Percentiles rank a stretch among this genome's conserved stretches.
phyloP scores from a whole-genome alignment of 92 coral and sea anemone species.

The Blastomussa wellsi region DNA sequence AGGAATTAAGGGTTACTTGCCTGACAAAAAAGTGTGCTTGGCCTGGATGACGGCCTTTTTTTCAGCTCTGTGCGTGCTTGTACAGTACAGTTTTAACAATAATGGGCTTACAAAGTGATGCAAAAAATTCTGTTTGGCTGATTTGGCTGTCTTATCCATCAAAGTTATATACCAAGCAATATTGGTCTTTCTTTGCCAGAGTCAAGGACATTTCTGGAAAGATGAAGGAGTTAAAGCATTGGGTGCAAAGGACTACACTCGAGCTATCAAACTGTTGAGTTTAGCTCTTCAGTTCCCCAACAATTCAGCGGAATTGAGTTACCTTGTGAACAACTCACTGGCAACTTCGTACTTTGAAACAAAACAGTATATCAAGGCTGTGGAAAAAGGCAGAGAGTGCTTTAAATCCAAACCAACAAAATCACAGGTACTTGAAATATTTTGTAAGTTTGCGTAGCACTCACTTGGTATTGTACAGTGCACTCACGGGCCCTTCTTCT shows the following conservation, averaged over 20 bases:
- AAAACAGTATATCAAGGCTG: conserved; percentile 58
- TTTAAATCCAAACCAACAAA: conserved; percentile 65
- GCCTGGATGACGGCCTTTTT: too few relatives aligned
- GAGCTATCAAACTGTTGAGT: conserved; percentile 60
- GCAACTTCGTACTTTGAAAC: conserved; percentile 64
- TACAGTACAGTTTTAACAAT: too few relatives aligned
- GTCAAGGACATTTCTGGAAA: conserved; percentile 59
- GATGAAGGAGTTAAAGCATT: conserved; percentile 55
- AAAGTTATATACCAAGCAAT: not conserved
- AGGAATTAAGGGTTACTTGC: too few relatives aligned
- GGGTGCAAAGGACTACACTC: conserved; percentile 42
- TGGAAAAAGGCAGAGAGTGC: conserved; percentile 73
- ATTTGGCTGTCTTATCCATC: too few relatives aligned
- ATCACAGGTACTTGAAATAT: conserved; percentile 52
- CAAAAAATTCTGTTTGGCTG: too few relatives aligned
- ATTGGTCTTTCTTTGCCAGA: conserved; percentile 24
- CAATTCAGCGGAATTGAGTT: conserved; percentile 38
- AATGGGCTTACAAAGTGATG: too few relatives aligned
- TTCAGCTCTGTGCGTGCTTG: too few relatives aligned
- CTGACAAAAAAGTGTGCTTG: too few relatives aligned
- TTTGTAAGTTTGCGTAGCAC: too few relatives aligned
- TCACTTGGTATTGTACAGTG: too few relatives aligned
- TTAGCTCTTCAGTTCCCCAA: conserved; percentile 58
- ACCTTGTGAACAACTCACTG: conserved; percentile 63
- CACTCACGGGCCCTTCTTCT: too few relatives aligned